Conservation (phyloP, 2,113 vertebrate genomes). For the Engystomops pustulosus region DNA sequence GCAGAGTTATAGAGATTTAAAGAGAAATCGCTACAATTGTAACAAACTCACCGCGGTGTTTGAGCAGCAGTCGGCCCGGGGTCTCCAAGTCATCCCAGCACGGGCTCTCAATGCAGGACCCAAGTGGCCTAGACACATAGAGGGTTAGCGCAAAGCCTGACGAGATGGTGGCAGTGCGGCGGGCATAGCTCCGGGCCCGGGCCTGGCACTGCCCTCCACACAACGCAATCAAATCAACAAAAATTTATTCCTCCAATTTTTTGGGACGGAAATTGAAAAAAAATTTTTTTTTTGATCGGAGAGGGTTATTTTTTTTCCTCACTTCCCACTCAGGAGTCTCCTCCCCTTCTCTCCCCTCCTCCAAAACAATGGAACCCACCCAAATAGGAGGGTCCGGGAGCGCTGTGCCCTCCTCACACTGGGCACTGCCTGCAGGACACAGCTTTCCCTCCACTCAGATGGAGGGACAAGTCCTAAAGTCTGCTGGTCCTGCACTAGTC, state of each 20-base stretch:
- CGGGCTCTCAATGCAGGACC: constrained; percentile 92
- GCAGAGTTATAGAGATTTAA: constrained; percentile 84
- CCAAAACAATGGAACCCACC: constrained; percentile 51
- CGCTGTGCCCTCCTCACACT: constrained; percentile 10
- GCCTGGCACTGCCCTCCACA: not conserved
- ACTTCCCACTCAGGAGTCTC: constrained; percentile 34
- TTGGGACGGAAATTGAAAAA: not conserved
- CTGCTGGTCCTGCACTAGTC: not conserved
- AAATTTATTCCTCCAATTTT: not conserved
- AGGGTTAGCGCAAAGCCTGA: constrained; percentile 72
- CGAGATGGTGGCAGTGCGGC: constrained; percentile 60
- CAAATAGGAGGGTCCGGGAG: constrained; percentile 32
- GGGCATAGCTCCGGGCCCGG: constrained; percentile 58
- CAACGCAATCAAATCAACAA: not conserved
- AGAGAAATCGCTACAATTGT: constrained; percentile 90
- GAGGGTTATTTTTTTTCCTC: constrained; percentile 31
- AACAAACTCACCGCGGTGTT: constrained; percentile 97
- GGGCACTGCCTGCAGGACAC: constrained; percentile 8
- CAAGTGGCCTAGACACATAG: constrained; percentile 73
- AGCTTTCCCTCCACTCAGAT: not conserved
- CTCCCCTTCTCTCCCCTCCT: constrained; percentile 39
- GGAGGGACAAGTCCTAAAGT: not conserved
- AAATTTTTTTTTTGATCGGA: not conserved
- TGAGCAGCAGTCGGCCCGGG: constrained; percentile 95
- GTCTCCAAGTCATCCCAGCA: constrained; percentile 95